Percentiles rank a stretch among this genome's conserved stretches.
Conservation (phyloP, 2,888 invertebrate genomes). For the Oasisia sp. region DNA sequence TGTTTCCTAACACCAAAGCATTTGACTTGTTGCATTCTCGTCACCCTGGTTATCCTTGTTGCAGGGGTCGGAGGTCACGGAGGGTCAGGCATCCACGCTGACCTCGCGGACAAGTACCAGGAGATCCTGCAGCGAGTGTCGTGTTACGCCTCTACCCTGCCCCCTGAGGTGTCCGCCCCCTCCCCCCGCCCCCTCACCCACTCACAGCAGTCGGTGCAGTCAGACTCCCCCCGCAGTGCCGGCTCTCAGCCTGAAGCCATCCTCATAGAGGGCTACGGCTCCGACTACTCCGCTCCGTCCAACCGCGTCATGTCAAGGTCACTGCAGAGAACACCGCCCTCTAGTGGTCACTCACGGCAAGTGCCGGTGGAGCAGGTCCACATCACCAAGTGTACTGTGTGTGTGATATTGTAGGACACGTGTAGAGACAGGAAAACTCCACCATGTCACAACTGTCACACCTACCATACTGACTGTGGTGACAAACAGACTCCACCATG, state of each 20-base stretch:
- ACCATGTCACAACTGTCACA: no score
- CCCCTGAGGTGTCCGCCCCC: neutral
- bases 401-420: constrained; percentile 48
- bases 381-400: constrained; percentile 56
- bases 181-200: neutral
- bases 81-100: constrained; percentile 63
- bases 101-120: constrained; percentile 59
- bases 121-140: constrained; percentile 60
- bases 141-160: constrained; percentile 49
- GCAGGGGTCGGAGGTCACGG: constrained; percentile 65
- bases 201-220: neutral
- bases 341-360: neutral
- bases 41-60: constrained; percentile 18
- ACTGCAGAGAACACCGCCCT: neutral
- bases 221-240: neutral
- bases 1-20: neutral
- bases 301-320: neutral
- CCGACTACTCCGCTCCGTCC: neutral
- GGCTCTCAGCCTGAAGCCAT: constrained; percentile 22
- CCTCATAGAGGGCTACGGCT: constrained; percentile 7
- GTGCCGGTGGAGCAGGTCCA: constrained; percentile 48
- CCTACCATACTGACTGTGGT: no score
- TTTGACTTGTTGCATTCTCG: no score
- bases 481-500: no score
- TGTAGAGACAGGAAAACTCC: neutral